Evolutionary conservation across 2,797 vertebrate genomes (phyloP).

Genomic region (Salarias fasciatus): DNA sequence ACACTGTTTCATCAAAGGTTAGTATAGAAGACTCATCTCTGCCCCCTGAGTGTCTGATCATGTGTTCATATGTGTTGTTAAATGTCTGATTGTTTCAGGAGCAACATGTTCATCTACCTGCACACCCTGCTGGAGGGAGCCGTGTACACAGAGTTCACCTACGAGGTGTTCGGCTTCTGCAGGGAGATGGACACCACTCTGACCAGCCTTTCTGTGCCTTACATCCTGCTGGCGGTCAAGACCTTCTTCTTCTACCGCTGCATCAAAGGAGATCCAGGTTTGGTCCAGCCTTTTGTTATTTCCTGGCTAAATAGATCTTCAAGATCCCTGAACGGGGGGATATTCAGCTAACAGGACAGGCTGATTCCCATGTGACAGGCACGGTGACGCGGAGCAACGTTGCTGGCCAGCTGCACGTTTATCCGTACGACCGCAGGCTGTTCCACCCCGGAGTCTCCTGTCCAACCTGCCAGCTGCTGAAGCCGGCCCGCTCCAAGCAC

Average conservation of each 20-base stretch:
- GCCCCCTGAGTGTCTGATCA: neutral
- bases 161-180: conserved; percentile 90
- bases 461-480: conserved; percentile 85
- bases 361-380: conserved; percentile 80
- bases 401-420: conserved; percentile 76
- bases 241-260: conserved; percentile 87
- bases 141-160: conserved; percentile 91
- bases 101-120: conserved; percentile 85
- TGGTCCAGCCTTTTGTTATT: too few species aligned
- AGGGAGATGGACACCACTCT: conserved; percentile 87
- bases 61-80: neutral
- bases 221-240: conserved; percentile 85
- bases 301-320: too few species aligned
- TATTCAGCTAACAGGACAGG: too few species aligned
- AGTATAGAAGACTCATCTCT: neutral
- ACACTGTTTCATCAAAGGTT: conserved; percentile 91
- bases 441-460: conserved; percentile 86
- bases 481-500: conserved; percentile 96
- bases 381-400: conserved; percentile 86
- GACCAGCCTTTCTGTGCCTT: conserved; percentile 86
- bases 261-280: conserved; percentile 89
- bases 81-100: conserved; percentile 81
- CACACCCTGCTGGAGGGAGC: conserved; percentile 87
- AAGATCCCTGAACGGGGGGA: too few species aligned
- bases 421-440: conserved; percentile 87